Conservation (phyloP, 2,888 invertebrate species). For the Agriopis aurantiaria region DNA sequence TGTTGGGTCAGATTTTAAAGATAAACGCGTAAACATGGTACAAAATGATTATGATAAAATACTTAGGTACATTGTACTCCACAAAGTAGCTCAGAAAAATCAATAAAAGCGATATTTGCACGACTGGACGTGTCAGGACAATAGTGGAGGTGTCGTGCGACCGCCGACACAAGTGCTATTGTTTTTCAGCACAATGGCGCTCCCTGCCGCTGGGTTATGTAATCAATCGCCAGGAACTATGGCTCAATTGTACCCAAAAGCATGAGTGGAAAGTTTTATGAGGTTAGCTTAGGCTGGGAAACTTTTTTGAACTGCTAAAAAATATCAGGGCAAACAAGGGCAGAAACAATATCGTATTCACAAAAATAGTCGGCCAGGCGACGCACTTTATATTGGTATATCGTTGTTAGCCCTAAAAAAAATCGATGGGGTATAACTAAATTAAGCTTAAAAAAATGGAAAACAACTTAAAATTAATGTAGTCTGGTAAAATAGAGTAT, state of each 20-base stretch:
- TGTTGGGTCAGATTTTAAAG: no score
- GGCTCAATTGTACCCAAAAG: not conserved
- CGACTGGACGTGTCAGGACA: constrained; percentile 8
- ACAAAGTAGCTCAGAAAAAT: not conserved
- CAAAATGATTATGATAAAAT: no score
- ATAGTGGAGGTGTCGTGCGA: constrained; percentile 11
- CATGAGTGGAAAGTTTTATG: not conserved
- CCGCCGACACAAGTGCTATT: constrained; percentile 12
- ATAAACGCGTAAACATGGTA: no score
- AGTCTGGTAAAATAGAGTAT: no score
- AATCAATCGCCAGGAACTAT: constrained; percentile 17
- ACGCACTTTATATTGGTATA: no score
- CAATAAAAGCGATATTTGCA: constrained; percentile 5
- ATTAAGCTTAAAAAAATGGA: no score
- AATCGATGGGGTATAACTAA: no score
- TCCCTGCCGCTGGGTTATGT: constrained; percentile 8
- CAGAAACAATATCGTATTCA: no score
- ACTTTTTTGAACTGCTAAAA: not conserved
- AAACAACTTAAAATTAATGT: no score
- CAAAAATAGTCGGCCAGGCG: no score
- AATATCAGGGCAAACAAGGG: not conserved
- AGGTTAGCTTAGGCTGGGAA: not conserved
- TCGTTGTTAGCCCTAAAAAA: no score
- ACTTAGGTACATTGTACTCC: not conserved
- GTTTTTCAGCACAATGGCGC: constrained; percentile 16